Conservation (phyloP, 2,888 invertebrate genomes). For the Andrena haemorrhoa region DNA sequence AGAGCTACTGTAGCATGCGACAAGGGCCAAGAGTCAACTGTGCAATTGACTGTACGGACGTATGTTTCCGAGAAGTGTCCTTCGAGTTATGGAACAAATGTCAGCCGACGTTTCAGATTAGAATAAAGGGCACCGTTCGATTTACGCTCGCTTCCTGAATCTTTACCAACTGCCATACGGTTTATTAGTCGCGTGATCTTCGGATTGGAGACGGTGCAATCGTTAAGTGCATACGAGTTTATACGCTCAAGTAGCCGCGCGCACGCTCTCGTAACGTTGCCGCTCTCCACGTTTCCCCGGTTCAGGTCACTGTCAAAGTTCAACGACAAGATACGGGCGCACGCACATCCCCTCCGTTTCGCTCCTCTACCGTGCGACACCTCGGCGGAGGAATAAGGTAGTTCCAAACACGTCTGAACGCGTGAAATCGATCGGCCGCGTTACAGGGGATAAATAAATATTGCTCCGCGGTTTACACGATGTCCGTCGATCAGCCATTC, state of each 20-base stretch:
- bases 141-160: slow-evolving; percentile 24
- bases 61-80: slow-evolving; percentile 55
- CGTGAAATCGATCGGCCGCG: slow-evolving; percentile 40
- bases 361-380: too few relatives aligned
- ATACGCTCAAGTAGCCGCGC: too few relatives aligned
- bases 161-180: neutral
- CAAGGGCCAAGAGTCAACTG: slow-evolving; percentile 74
- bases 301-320: neutral
- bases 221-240: neutral
- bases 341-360: neutral
- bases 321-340: slow-evolving; percentile 2
- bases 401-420: neutral
- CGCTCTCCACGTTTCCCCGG: neutral
- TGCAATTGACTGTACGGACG: slow-evolving; percentile 66
- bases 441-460: slow-evolving; percentile 42
- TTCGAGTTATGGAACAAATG: slow-evolving; percentile 56
- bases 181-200: neutral
- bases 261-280: too few relatives aligned
- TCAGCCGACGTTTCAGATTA: slow-evolving; percentile 23
- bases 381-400: too few relatives aligned
- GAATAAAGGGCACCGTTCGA: slow-evolving; percentile 23
- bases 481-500: slow-evolving; percentile 41
- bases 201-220: neutral
- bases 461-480: slow-evolving; percentile 25
- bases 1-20: slow-evolving; percentile 22